phyloP scores from a whole-genome alignment of 1,140 invertebrate genomes.

The Latrodectus geometricus region DNA sequence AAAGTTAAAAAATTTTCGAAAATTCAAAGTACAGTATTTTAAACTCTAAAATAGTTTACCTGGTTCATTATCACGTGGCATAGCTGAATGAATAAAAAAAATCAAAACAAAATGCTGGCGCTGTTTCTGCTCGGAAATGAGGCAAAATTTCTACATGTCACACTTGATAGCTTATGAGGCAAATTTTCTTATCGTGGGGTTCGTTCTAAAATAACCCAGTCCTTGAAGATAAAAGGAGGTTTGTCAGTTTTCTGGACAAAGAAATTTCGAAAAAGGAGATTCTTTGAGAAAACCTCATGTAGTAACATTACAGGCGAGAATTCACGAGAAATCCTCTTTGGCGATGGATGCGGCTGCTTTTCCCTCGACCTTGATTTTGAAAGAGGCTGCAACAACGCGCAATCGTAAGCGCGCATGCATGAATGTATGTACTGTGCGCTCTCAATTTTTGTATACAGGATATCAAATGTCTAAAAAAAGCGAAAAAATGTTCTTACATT shows the following conservation, averaged over 20 bases:
- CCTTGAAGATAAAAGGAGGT: no score
- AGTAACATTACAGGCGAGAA: slow-evolving; percentile 11
- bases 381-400: slow-evolving; percentile 8
- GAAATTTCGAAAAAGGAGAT: neutral
- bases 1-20: neutral
- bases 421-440: neutral
- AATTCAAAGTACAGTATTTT: neutral
- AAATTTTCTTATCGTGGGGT: no score
- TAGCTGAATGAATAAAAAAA: neutral
- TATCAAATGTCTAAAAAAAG: no score
- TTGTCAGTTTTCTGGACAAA: no score
- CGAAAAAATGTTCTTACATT: no score
- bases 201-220: no score
- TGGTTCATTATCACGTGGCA: slow-evolving; percentile 28
- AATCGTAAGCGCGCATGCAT: slow-evolving; percentile 26
- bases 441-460: no score
- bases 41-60: slow-evolving; percentile 13
- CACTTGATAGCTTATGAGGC: no score
- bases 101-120: no score
- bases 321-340: slow-evolving; percentile 37
- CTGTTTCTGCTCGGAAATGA: no score
- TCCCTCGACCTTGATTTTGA: slow-evolving; percentile 37
- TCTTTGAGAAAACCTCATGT: neutral
- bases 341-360: slow-evolving; percentile 29
- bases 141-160: no score